Conservation (phyloP, 1,140 invertebrate genomes). For the Drosophila aff. region DNA sequence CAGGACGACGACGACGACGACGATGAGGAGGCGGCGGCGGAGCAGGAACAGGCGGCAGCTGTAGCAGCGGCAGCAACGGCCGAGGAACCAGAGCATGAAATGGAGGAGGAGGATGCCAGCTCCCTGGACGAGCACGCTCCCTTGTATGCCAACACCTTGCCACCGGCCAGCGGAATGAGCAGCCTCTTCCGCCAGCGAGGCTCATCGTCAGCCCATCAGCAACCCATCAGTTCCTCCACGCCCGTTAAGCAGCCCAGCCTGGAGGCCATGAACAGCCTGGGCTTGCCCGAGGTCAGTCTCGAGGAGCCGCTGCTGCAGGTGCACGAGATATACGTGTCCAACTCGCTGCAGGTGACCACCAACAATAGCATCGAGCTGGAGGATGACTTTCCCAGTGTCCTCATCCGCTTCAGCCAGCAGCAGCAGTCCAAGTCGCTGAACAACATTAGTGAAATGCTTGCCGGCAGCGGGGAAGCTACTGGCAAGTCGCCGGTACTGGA, state of each 20-base stretch:
- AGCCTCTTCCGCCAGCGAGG: conserved; percentile 33
- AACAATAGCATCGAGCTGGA: conserved; percentile 67
- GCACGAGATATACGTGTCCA: conserved; percentile 80
- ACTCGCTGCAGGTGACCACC: conserved; percentile 77
- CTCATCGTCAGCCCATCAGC: not conserved
- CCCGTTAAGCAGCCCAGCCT: conserved; percentile 67
- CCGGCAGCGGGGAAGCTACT: not conserved
- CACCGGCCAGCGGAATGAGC: conserved; percentile 43
- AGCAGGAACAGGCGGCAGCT: conserved; percentile 2
- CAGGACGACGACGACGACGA: conserved; percentile 59
- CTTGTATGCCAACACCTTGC: conserved; percentile 75
- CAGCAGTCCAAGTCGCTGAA: conserved; percentile 81
- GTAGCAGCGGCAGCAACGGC: no score
- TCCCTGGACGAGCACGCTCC: conserved; percentile 69
- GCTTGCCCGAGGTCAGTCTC: conserved; percentile 61
- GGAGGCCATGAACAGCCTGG: conserved; percentile 82
- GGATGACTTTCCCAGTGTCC: conserved; percentile 67
- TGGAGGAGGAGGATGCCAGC: conserved; percentile 63
- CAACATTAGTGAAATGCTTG: conserved; percentile 77
- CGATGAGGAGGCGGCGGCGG: conserved; percentile 29
- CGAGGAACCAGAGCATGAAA: conserved; percentile 22
- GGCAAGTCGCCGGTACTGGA: conserved; percentile 2
- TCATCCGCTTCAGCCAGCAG: conserved; percentile 70
- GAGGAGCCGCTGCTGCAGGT: conserved; percentile 65
- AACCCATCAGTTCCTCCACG: conserved; percentile 57